phyloP scores from a whole-genome alignment of 2,797 vertebrate genomes.

The Myotis planiceps region DNA sequence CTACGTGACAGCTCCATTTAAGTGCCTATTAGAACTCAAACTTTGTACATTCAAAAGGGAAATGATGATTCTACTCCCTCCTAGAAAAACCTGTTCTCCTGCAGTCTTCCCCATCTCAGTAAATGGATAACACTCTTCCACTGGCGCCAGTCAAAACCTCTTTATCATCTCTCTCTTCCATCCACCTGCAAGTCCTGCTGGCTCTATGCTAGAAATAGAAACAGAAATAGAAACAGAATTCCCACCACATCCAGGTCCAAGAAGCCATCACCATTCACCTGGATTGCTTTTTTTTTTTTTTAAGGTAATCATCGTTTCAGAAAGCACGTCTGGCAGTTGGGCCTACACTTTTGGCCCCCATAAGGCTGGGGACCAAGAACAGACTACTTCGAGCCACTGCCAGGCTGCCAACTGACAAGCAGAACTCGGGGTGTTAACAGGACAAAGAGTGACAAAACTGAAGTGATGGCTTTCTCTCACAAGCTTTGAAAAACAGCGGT shows the following conservation, averaged over 20 bases:
- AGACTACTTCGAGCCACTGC: conserved; percentile 69
- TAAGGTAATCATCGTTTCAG: conserved; percentile 58
- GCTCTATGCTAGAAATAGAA: background rate
- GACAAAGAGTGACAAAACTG: conserved; percentile 85
- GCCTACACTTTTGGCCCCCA: conserved; percentile 89
- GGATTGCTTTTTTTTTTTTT: background rate
- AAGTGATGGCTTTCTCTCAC: conserved; percentile 74
- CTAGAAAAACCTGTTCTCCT: background rate
- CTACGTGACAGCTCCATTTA: background rate
- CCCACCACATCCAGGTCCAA: background rate
- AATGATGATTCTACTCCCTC: background rate
- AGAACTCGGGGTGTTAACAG: conserved; percentile 72
- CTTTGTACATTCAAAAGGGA: background rate
- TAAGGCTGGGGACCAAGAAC: conserved; percentile 88
- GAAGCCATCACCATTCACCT: background rate
- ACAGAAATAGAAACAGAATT: background rate
- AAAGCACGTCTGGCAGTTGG: conserved; percentile 85
- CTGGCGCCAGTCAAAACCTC: background rate
- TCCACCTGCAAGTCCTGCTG: background rate
- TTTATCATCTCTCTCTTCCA: background rate
- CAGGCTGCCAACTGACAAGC: conserved; percentile 89
- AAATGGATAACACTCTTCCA: background rate
- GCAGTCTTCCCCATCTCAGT: background rate
- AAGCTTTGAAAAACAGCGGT: conserved; percentile 86
- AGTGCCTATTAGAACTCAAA: background rate